Base-by-base conservation (phyloP, 1,140 invertebrate species). In the Temnothorax nylanderi region DNA sequence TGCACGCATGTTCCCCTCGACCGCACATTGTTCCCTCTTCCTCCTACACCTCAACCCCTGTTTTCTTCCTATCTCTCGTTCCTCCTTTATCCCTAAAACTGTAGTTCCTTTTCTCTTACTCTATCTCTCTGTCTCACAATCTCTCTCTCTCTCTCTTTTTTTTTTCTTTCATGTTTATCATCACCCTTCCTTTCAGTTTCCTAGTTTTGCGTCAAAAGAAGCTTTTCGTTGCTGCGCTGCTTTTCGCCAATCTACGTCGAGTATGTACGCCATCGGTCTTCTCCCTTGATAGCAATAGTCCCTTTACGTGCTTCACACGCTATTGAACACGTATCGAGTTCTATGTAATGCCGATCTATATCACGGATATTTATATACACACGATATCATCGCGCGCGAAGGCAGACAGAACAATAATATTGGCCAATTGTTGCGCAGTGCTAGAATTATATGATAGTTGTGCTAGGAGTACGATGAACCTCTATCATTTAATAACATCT, bases 341-440 rank as follows among this genome's bases (percentile, higher is more conserved):
- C 72, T 88, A 80, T 67, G 49, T 84, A 37, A 74, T 58, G 54
- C 80, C 16, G 65, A 54, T 75, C 21, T 86, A 60, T 62, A 18
- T 74, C 34, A 21, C 6, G 21, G 4, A 32, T 76, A 44, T 41
- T 49, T 89, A 32, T 89, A 32, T 76, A 54, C 67, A 89, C 58
- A 78, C 49, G 69, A 86, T 76, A 78, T 84, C 41, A 74, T 90
- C 77, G 85, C 85, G 90, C 74, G 71, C 37, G 77, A 62, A 51
- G 1, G 16, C 2, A 85, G 84, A 92, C 62, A 11, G 65, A 87
- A 34, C 58, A 88, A 81, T 87, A 88, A 88, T 86, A 95, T 94
- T 95, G 94, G 94, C 92, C 91, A 95, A 95, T 94, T 91, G 94
- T 93, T 94, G 94, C 94, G 94, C 94, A 95, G 94, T 94, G 91